Evolutionary conservation across 1,140 invertebrate species (phyloP).

Genomic region (Glossosoma conforme): DNA sequence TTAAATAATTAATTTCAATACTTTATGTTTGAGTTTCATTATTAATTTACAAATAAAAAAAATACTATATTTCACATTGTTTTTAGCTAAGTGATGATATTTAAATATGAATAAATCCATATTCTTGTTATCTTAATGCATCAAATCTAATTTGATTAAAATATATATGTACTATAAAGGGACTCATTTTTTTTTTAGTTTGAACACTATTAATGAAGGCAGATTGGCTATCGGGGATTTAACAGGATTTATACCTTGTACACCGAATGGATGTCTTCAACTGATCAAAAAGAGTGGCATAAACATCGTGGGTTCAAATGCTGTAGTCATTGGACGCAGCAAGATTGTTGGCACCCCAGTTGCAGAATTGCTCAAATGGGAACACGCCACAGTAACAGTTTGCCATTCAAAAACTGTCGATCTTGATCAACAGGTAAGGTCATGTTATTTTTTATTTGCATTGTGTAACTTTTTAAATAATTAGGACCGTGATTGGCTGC

Average conservation of each 20-base stretch:
- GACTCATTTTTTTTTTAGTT: constrained; percentile 45
- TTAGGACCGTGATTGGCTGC: too few species aligned
- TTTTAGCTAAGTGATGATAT: too few species aligned
- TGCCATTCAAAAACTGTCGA: constrained; percentile 94
- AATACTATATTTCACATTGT: too few species aligned
- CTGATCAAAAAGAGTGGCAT: constrained; percentile 81
- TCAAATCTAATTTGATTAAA: too few species aligned
- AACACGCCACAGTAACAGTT: constrained; percentile 93
- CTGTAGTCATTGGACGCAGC: constrained; percentile 93
- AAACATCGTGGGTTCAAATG: constrained; percentile 74
- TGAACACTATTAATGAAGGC: constrained; percentile 91
- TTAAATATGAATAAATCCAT: too few species aligned
- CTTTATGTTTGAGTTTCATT: too few species aligned
- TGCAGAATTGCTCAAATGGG: constrained; percentile 92
- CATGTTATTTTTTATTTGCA: neutral
- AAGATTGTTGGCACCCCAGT: constrained; percentile 97
- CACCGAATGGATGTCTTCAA: constrained; percentile 88
- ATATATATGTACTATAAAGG: too few species aligned
- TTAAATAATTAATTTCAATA: too few species aligned
- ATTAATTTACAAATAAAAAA: too few species aligned
- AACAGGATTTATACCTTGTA: constrained; percentile 86
- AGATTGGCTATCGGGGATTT: constrained; percentile 78
- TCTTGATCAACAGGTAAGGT: constrained; percentile 68
- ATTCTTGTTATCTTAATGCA: too few species aligned
- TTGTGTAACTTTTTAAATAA: neutral